These are phyloP conservation scores for Drosophila seguyi DNA, from an alignment of 1,140 invertebrate genomes.

Conservation along the genomic window DNA sequence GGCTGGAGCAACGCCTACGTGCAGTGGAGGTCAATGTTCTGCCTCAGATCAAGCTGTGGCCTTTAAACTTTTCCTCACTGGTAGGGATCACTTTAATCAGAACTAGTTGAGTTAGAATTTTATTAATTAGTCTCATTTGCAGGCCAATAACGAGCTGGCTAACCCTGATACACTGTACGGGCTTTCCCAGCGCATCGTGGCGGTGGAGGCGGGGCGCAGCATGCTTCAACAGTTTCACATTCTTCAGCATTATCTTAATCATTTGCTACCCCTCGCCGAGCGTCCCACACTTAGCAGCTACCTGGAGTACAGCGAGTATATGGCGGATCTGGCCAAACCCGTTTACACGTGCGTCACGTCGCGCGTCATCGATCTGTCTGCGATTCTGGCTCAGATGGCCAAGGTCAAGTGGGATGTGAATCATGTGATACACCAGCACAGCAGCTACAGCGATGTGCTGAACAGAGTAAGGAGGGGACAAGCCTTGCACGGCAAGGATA, in stretches of 20 bases:
- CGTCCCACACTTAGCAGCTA: slow-evolving; percentile 84
- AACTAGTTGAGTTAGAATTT: too few relatives aligned
- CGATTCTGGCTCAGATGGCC: slow-evolving; percentile 93
- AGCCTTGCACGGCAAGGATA: too few relatives aligned
- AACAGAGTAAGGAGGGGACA: slow-evolving; percentile 86
- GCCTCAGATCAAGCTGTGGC: slow-evolving; percentile 80
- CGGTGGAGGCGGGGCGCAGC: slow-evolving; percentile 96
- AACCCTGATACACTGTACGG: slow-evolving; percentile 92
- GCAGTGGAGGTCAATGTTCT: slow-evolving; percentile 90
- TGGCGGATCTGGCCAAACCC: slow-evolving; percentile 91
- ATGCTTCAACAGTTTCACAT: slow-evolving; percentile 94
- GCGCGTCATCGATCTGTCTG: slow-evolving; percentile 92
- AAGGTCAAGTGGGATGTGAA: slow-evolving; percentile 98
- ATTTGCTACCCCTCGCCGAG: slow-evolving; percentile 87
- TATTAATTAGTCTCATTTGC: not conserved
- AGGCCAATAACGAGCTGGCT: slow-evolving; percentile 87
- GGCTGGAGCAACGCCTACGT: slow-evolving; percentile 90
- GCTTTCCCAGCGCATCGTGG: slow-evolving; percentile 94
- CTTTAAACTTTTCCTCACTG: slow-evolving; percentile 80
- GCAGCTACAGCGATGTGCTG: slow-evolving; percentile 92
- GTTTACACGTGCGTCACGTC: slow-evolving; percentile 94
- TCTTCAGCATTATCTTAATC: slow-evolving; percentile 93
- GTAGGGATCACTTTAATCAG: slow-evolving; percentile 22
- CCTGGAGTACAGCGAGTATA: slow-evolving; percentile 85
- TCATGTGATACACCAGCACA: slow-evolving; percentile 98